A percentile compares a stretch with the other conserved stretches of the same genome.
Conservation (phyloP, 2,888 invertebrate genomes). For the Diloba caeruleocephala region DNA sequence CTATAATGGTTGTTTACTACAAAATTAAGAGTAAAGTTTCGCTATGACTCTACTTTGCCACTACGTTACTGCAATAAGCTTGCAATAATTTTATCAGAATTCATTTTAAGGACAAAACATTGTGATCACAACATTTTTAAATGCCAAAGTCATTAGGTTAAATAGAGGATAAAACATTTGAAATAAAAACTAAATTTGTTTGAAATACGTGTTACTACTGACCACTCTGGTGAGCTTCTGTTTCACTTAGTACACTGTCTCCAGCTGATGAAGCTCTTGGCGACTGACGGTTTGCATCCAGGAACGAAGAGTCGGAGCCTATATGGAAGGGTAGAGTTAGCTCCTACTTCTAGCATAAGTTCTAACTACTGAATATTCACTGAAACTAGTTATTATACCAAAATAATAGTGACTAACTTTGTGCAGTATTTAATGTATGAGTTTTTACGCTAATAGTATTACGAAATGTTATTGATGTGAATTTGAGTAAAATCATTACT, state of each 20-base stretch:
- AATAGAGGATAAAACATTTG: constrained; percentile 1
- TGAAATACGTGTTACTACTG: constrained; percentile 64
- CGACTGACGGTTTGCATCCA: constrained; percentile 84
- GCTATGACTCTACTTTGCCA: constrained; percentile 89
- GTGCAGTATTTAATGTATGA: not conserved
- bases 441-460: constrained; percentile 5
- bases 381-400: not conserved
- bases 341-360: constrained; percentile 61
- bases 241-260: constrained; percentile 84
- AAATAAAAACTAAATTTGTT: constrained; percentile 7
- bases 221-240: constrained; percentile 87
- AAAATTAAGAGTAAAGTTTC: constrained; percentile 87
- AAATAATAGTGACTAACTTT: not conserved
- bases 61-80: constrained; percentile 81
- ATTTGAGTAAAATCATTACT: constrained; percentile 15
- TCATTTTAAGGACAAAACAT: constrained; percentile 32
- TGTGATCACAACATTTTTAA: constrained; percentile 16
- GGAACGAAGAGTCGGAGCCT: constrained; percentile 86
- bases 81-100: constrained; percentile 61
- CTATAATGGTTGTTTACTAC: constrained; percentile 71
- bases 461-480: constrained; percentile 25
- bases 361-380: constrained; percentile 14
- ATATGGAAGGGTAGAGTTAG: constrained; percentile 62
- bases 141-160: constrained; percentile 28
- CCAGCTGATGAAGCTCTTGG: constrained; percentile 85